Evolutionary conservation across 1,140 invertebrate genomes (phyloP), one percentile per base, ranked within the genome.

Genomic region (Lepidurus couesii): DNA sequence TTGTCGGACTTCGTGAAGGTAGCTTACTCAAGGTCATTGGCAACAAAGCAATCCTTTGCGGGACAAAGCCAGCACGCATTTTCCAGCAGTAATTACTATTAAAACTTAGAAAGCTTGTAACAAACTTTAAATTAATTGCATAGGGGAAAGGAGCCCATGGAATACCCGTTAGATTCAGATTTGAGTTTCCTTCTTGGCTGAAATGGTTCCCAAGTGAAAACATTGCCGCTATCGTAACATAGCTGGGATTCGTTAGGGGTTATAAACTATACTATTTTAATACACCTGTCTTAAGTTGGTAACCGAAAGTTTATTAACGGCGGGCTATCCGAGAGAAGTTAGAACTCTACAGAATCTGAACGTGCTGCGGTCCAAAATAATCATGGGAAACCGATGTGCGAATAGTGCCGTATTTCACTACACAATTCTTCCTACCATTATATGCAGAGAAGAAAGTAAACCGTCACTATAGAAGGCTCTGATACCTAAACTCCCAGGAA

Each of bases 1-100:
- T 93, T 13, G 83, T 93, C 74, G 92, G 90, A 1, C 84, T 94
- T 7, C 86, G 89, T 82, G 92, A 94, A 86, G 92, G 92, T 7
- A 87, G 88, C 78, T 89, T 89, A 78, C 84, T 93, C 44, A 83
- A 88, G 75, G 87, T 93, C 5, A 85, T 90, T 82, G 89, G 88
- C 44, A 84, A 90, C 80, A 85, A 84, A 73, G 87, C 89, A 24
- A 86, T 84, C 26, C 82, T 93, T 3, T 87, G 88, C 82, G 92
- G 92, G 42, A 82, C 88, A 21, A 84, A 86, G 79, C 85, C 86
- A 81, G 91, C 91, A 7, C 88, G 89, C 81, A 84, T 93, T 11
- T 93, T 93, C 85, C 81, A 84, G 80, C 86, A 86, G 90, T 91
- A 87, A 88, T 88, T 85, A 53, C 80, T 75, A 73, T 79, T 75